A percentile compares a stretch with the other conserved stretches of the same genome.
Conservation (phyloP, 2,113 vertebrate genomes). For the Periophthalmodon schlosseri region DNA sequence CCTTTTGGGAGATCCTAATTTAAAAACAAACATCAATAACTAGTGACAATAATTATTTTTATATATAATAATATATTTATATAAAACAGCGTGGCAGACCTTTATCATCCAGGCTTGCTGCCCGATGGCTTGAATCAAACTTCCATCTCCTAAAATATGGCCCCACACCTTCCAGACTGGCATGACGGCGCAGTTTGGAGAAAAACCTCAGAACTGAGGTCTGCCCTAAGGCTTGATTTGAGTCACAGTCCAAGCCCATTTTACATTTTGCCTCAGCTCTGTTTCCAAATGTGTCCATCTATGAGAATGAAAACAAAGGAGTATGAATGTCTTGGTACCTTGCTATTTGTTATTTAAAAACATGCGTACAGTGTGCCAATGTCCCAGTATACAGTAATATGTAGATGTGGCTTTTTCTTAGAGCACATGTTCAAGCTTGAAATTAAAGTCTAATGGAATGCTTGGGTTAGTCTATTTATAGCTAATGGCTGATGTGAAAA, state of each 20-base stretch:
- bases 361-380: not conserved
- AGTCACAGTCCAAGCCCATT: constrained; percentile 39
- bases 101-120: constrained; percentile 92
- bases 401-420: not conserved
- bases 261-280: constrained; percentile 53
- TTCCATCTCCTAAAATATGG: constrained; percentile 95
- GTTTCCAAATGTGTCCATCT: constrained; percentile 74
- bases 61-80: too few species aligned
- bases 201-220: constrained; percentile 87
- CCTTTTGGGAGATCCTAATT: constrained; percentile 86
- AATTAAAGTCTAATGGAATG: not conserved
- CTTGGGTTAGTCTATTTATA: not conserved
- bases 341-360: constrained; percentile 5
- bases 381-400: not conserved
- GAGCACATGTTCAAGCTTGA: not conserved
- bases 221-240: constrained; percentile 57
- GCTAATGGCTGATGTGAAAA: not conserved
- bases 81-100: constrained; percentile 72
- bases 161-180: constrained; percentile 91
- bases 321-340: constrained; percentile 27
- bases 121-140: constrained; percentile 87
- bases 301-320: constrained; percentile 25
- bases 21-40: not conserved
- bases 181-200: constrained; percentile 87
- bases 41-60: not conserved